Evolutionary conservation across 2,888 invertebrate species (phyloP), one percentile per base, ranked within the genome.

Genomic region (Drosophila anomalata): DNA sequence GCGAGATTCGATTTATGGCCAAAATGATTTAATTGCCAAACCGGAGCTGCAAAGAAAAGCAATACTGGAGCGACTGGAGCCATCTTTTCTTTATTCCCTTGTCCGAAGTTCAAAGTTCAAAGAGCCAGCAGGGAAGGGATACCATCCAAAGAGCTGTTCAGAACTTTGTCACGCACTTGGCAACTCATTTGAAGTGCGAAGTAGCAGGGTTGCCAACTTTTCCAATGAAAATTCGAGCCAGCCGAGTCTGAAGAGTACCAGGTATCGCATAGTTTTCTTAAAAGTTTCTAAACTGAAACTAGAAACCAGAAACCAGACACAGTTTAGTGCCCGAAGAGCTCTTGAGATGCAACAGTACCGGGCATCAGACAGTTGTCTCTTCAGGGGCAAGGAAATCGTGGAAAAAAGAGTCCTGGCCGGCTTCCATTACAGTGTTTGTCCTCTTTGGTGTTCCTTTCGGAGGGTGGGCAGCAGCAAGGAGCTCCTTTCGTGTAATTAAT

Each of bases 21-120:
- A 50, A 85, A 85, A 85, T 80, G 73, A 82, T 81, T 85, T 85
- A 85, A 85, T 80, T 80, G 85, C 82, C 79, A 84, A 81, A 78
- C 68, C 74, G 69, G 78, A 56, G 42, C 47, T 42, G 48, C 54
- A 65, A 66, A 66, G 12, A 20, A 42, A 57, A 51, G 41, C 46
- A 11, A 22, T 22, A n/a, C 11, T 6, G 17, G 17, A 17, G n/a
- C 12, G 12, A 12, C n/a, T 3, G 26, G 41, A 50, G 52, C 29
- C 26, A 11, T n/a, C 20, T 42, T 39, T 48, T n/a, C 7, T 7
- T 20, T 14, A 29, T 24, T 39, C 5, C 12, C 17, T n/a, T 42
- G 33, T 62, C 33, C 41, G 31, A 20, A 46, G 53, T 65, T 31
- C 36, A 42, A 63, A 63, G 65, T 44, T 22, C 63, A 65, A 63